Conservation (phyloP, 92 coral and sea anemone genomes). For the Phymanthus crucifer region DNA sequence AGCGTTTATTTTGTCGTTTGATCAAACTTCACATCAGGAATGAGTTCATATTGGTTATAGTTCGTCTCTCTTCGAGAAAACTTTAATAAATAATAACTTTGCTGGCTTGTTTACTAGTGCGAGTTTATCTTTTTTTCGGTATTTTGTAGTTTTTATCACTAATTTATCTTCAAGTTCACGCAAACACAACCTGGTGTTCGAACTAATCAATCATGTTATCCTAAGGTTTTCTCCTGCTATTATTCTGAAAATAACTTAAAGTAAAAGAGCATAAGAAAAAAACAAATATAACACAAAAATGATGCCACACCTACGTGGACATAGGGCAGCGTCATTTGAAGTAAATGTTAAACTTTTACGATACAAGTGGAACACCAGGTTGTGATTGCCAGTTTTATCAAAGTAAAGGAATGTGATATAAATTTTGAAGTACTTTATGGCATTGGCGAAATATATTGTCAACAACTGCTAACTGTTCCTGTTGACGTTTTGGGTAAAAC, state of each 20-base stretch:
- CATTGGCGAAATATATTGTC: not conserved
- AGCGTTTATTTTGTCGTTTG: slow-evolving; percentile 15
- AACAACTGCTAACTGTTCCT: not conserved
- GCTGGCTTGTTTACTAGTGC: slow-evolving; percentile 13
- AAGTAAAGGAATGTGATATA: not conserved
- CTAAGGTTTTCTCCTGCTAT: not conserved
- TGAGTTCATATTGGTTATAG: slow-evolving; percentile 9
- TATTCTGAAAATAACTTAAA: not conserved
- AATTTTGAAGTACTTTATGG: slow-evolving; percentile 2
- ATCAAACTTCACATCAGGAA: slow-evolving; percentile 11
- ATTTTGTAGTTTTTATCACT: not conserved
- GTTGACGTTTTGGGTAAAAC: too few relatives aligned
- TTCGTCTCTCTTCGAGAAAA: slow-evolving; percentile 16
- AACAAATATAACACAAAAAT: not conserved
- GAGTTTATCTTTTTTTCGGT: slow-evolving; percentile 3
- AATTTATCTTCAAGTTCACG: not conserved
- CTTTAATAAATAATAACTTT: slow-evolving; percentile 32
- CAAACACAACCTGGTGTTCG: not conserved
- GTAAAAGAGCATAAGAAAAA: not conserved
- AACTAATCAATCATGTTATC: not conserved
- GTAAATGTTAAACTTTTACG: not conserved
- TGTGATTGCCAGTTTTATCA: not conserved
- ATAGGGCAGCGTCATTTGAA: not conserved
- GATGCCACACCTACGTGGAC: not conserved
- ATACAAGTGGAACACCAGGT: not conserved